These are phyloP conservation scores for Agelas oroides DNA, from an alignment of 37 sponge, comb jelly and placozoan species.

Conservation along the genomic window DNA sequence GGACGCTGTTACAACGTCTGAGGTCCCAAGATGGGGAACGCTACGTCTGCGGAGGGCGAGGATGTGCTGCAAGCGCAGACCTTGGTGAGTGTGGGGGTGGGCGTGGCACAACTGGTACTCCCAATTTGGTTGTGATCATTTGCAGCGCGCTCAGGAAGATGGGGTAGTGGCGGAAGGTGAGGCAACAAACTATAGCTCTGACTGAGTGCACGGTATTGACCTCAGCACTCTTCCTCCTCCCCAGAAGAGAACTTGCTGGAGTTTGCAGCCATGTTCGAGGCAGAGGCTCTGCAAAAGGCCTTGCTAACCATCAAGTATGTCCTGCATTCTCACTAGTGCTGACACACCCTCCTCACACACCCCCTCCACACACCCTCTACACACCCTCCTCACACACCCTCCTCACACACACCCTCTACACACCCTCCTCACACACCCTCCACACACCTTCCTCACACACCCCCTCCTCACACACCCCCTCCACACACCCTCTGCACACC, in stretches of 20 bases:
- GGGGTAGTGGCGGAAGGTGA: neutral
- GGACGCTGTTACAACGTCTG: too few species aligned
- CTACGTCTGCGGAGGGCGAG: slow-evolving; percentile 11
- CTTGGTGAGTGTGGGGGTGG: neutral
- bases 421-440: too few species aligned
- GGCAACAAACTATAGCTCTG: too few species aligned
- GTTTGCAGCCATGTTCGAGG: slow-evolving; percentile 42
- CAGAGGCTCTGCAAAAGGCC: slow-evolving; percentile 57
- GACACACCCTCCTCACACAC: too few species aligned
- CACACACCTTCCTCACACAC: too few species aligned
- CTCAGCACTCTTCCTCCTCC: neutral
- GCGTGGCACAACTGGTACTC: too few species aligned
- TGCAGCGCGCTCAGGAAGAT: neutral
- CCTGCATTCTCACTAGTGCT: neutral
- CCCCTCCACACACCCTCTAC: neutral
- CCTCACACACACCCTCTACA: too few species aligned
- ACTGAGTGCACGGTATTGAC: too few species aligned
- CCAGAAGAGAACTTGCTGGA: slow-evolving; percentile 45
- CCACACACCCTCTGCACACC: neutral
- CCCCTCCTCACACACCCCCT: too few species aligned
- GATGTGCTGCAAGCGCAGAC: neutral
- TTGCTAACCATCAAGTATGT: slow-evolving; percentile 55
- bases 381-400: slow-evolving; percentile 8
- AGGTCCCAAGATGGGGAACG: slow-evolving; percentile 6
- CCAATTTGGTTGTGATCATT: too few species aligned